phyloP scores from a whole-genome alignment of 2,888 invertebrate genomes.

The Tachina grossa region DNA sequence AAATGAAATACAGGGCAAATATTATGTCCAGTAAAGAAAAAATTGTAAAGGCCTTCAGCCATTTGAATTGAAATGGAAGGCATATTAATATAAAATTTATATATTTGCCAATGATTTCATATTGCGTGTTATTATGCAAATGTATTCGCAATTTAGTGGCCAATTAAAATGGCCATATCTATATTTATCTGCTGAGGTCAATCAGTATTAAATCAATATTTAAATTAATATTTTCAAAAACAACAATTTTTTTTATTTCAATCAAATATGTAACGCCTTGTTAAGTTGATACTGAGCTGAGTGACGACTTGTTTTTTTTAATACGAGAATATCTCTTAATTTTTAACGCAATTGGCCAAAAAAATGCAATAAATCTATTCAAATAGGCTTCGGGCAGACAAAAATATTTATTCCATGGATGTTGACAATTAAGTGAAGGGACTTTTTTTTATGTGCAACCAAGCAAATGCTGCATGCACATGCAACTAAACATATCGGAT shows the following conservation, averaged over 20 bases:
- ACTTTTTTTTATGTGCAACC: slow-evolving; percentile 17
- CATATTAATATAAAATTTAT: background rate
- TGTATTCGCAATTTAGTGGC: slow-evolving; percentile 35
- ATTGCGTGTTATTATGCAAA: slow-evolving; percentile 32
- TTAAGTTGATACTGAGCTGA: background rate
- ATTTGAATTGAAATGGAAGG: background rate
- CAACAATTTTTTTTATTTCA: slow-evolving; percentile 40
- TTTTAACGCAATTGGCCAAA: slow-evolving; percentile 23
- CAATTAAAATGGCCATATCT: slow-evolving; percentile 62
- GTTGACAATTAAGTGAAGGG: slow-evolving; percentile 70
- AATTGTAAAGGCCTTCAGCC: background rate
- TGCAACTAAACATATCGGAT: slow-evolving; percentile 5
- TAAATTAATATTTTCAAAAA: slow-evolving; percentile 56
- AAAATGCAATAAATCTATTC: background rate
- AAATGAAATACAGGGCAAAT: background rate
- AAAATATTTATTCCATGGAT: slow-evolving; percentile 33
- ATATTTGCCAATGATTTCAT: slow-evolving; percentile 35
- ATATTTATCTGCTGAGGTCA: slow-evolving; percentile 39
- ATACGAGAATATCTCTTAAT: background rate
- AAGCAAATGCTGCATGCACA: background rate
- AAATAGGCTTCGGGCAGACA: slow-evolving; percentile 43
- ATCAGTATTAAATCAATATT: slow-evolving; percentile 60
- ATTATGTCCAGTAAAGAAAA: background rate
- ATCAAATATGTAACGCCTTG: slow-evolving; percentile 45
- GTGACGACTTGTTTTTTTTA: background rate